Base-by-base conservation (phyloP, 2,113 vertebrate species). In the Pontoporia blainvillei region DNA sequence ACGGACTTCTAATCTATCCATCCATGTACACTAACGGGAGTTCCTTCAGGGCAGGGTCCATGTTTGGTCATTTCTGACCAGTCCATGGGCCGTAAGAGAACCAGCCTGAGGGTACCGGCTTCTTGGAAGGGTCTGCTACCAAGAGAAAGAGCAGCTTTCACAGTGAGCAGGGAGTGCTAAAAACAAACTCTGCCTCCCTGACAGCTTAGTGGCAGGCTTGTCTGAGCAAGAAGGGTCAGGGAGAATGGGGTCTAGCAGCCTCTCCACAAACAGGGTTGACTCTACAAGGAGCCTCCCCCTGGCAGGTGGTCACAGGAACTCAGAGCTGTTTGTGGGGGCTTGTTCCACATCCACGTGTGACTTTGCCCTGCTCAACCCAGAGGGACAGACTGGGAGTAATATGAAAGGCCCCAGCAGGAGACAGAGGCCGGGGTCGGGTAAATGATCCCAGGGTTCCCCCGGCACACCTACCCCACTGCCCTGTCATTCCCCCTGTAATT, bases 181-280 rank as follows among this genome's bases (percentile, higher is more conserved):
- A 75, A 86, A 44, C 1, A 14, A 75, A 44, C n/a, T 64, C 78
- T 76, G 52, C 44, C 86, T n/a, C 41, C 36, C 78, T 69, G 41
- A 69, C 39, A 41, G 57, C 59, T 83, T 36, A 31, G 90, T 1
- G 1, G 12, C 0, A 8, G 86, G 83, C 95, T 54, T 79, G 39
- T 81, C 71, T 91, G 72, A 85, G 39, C 92, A 93, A 59, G 79
- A 39, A 57, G 13, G 41, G 34, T 31, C 0, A 4, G 72, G 2
- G 20, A 57, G 44, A 52, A 31, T 10, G 61, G 73, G 78, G 36
- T 52, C 91, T 90, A 85, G 90, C 49, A 91, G 87, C 72, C 8
- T 66, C 78, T 67, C 67, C 67, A 18, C n/a, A 57, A 90, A 79
- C 75, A 67, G 90, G 86, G 67, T 57, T 54, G 54, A 31, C 75